These are phyloP conservation scores for Habrosyne pyritoides DNA, from an alignment of 2,888 invertebrate species.

Conservation along the genomic window DNA sequence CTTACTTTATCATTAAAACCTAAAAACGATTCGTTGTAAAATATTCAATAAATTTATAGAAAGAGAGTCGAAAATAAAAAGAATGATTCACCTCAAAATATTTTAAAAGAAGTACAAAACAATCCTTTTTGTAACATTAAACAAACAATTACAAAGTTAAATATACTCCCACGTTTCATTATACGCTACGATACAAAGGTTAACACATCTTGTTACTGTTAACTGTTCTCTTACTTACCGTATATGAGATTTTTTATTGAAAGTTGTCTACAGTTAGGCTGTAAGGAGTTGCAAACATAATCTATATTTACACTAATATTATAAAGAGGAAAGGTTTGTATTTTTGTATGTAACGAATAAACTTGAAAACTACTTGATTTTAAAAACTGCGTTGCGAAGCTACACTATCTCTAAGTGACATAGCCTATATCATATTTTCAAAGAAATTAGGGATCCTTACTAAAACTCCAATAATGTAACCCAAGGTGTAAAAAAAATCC, in stretches of 20 bases:
- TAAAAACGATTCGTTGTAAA: no score
- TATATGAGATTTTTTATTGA: background rate
- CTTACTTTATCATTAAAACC: no score
- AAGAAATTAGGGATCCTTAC: no score
- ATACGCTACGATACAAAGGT: background rate
- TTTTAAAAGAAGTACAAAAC: background rate
- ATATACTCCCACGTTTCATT: slow-evolving; percentile 2
- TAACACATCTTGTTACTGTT: background rate
- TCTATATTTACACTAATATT: no score
- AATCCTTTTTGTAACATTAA: background rate
- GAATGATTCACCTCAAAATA: background rate
- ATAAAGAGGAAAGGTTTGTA: no score
- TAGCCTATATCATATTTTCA: no score
- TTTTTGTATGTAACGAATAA: no score
- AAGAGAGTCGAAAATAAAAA: background rate
- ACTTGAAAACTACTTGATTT: no score
- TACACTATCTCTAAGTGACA: no score
- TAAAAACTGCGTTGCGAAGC: no score
- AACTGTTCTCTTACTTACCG: background rate
- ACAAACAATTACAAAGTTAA: slow-evolving; percentile 5
- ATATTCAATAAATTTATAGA: background rate
- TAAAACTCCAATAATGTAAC: no score
- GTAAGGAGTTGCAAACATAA: background rate
- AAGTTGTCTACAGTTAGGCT: background rate
- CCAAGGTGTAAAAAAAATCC: no score